Conservation (phyloP, 2,113 vertebrate species). For the Oryzias celebensis region DNA sequence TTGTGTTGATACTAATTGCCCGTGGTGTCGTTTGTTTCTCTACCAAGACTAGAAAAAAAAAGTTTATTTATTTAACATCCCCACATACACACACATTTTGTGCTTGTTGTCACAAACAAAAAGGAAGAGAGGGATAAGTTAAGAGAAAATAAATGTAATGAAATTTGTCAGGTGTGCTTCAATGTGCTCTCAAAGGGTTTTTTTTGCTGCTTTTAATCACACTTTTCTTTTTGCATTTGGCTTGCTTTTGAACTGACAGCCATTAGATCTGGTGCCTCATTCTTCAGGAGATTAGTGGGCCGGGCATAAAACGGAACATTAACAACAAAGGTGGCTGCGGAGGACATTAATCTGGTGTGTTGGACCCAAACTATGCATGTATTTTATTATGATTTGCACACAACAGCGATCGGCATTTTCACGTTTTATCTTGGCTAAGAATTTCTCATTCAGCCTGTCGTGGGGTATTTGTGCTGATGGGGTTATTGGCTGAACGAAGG, state of each 20-base stretch:
- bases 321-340: neutral
- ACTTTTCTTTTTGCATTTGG: constrained; percentile 8
- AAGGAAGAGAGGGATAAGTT: constrained; percentile 7
- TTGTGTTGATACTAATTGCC: constrained; percentile 54
- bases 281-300: constrained; percentile 5
- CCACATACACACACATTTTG: constrained; percentile 8
- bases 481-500: too few relatives aligned
- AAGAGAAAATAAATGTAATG: constrained; percentile 14
- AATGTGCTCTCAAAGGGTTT: constrained; percentile 1
- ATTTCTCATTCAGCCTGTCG: too few relatives aligned
- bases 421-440: too few relatives aligned
- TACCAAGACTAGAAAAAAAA: neutral
- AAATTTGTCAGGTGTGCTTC: constrained; percentile 15
- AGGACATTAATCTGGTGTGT: neutral
- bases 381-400: neutral
- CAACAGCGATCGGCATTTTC: too few relatives aligned
- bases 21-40: constrained; percentile 47
- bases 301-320: constrained; percentile 18
- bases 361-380: neutral
- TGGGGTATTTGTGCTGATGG: too few relatives aligned
- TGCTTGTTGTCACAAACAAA: constrained; percentile 32
- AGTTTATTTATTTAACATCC: neutral
- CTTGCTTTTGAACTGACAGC: constrained; percentile 3
- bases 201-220: neutral
- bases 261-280: constrained; percentile 5